phyloP scores from a whole-genome alignment of 64 coral and sea anemone species.

The Platygyra sinensis region DNA sequence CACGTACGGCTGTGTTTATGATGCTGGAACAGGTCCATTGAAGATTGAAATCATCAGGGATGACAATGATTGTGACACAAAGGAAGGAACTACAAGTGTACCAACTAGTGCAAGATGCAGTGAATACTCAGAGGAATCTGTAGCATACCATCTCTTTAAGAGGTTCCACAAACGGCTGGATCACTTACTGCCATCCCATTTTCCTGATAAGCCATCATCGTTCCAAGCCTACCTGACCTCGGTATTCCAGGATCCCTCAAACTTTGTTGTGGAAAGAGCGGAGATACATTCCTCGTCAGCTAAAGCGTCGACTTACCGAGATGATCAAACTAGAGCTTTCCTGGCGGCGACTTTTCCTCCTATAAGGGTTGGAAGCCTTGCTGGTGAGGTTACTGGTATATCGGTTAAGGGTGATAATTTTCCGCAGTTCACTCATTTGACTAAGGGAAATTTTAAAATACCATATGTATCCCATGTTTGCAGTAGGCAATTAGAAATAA shows the following conservation, averaged over 20 bases:
- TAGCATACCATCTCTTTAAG: neutral
- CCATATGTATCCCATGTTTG: slow-evolving; percentile 15
- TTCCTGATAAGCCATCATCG: too few relatives aligned
- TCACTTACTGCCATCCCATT: neutral
- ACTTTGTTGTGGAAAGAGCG: too few relatives aligned
- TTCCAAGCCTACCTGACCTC: too few relatives aligned
- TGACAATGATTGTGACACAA: too few relatives aligned
- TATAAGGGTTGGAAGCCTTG: too few relatives aligned
- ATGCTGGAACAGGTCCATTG: too few relatives aligned
- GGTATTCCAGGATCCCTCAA: too few relatives aligned
- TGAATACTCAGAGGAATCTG: too few relatives aligned
- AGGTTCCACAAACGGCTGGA: slow-evolving; percentile 16
- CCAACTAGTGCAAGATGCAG: too few relatives aligned
- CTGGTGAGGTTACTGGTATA: neutral
- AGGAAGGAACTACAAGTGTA: too few relatives aligned
- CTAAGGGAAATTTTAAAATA: slow-evolving; percentile 1
- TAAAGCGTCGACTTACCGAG: neutral
- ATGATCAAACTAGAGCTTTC: slow-evolving; percentile 11
- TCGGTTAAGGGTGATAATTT: neutral
- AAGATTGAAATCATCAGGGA: too few relatives aligned
- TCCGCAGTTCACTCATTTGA: slow-evolving; percentile 8
- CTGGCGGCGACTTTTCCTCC: slow-evolving; percentile 9
- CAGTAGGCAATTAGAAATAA: slow-evolving; percentile 12
- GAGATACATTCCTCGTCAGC: neutral
- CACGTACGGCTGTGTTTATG: too few relatives aligned